Evolutionary conservation across 1,140 invertebrate species (phyloP).

Genomic region (Lordiphosa clarofinis): DNA sequence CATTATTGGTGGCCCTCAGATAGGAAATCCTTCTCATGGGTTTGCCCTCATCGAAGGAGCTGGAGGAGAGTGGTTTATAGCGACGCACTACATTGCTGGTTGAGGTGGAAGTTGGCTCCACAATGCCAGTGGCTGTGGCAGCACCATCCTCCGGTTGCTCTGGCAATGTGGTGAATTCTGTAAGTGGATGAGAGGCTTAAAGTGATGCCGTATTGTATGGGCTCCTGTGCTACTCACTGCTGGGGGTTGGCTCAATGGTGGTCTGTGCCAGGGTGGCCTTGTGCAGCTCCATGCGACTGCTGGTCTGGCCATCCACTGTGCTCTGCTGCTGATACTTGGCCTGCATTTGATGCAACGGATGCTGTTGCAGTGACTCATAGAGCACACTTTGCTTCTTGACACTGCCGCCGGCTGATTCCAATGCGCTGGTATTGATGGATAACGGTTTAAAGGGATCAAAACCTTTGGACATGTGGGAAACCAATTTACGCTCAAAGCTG

Average conservation of each 20-base stretch:
- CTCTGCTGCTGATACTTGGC: slow-evolving; percentile 51
- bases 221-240: slow-evolving; percentile 18
- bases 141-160: slow-evolving; percentile 28
- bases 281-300: slow-evolving; percentile 70
- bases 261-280: slow-evolving; percentile 72
- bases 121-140: slow-evolving; percentile 37
- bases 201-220: not conserved
- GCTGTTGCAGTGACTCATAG: slow-evolving; percentile 75
- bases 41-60: slow-evolving; percentile 86
- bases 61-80: slow-evolving; percentile 59
- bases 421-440: slow-evolving; percentile 69
- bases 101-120: slow-evolving; percentile 24
- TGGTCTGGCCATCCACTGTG: slow-evolving; percentile 62
- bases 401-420: slow-evolving; percentile 26
- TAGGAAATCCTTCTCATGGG: slow-evolving; percentile 93
- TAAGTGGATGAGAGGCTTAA: not conserved
- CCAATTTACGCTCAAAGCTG: slow-evolving; percentile 73
- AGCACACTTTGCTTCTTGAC: slow-evolving; percentile 69
- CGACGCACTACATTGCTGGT: slow-evolving; percentile 58
- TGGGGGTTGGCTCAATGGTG: slow-evolving; percentile 45
- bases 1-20: slow-evolving; percentile 88
- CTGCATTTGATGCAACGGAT: slow-evolving; percentile 63
- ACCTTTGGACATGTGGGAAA: slow-evolving; percentile 75
- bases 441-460: slow-evolving; percentile 78
- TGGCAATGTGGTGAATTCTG: slow-evolving; percentile 48